Conservation (phyloP, 2,888 invertebrate species). For the Lapara coniferarum region DNA sequence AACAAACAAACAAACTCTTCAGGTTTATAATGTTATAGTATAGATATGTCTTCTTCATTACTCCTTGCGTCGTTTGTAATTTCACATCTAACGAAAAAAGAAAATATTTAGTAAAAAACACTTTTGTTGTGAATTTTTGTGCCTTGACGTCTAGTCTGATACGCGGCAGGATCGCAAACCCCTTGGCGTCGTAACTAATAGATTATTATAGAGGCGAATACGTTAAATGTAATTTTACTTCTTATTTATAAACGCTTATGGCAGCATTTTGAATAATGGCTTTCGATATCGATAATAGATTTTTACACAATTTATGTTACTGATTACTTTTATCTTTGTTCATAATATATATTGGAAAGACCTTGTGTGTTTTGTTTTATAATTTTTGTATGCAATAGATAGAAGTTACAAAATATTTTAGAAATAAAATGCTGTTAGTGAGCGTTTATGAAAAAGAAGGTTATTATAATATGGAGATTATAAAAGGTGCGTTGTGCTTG, state of each 20-base stretch:
- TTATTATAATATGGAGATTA: background rate
- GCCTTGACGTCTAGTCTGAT: constrained; percentile 72
- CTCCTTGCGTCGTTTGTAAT: background rate
- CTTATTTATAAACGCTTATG: background rate
- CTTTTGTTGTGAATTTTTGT: constrained; percentile 58
- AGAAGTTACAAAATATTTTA: background rate
- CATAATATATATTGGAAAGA: too few relatives aligned
- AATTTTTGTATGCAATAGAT: too few relatives aligned
- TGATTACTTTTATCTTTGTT: too few relatives aligned
- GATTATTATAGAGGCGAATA: constrained; percentile 38
- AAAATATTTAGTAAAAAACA: constrained; percentile 29
- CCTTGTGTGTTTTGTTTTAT: too few relatives aligned
- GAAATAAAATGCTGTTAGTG: background rate
- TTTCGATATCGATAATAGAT: too few relatives aligned
- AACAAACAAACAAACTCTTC: too few relatives aligned
- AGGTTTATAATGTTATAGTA: too few relatives aligned
- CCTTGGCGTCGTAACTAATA: constrained; percentile 60
- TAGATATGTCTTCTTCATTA: background rate
- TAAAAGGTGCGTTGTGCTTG: background rate
- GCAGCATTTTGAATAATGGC: too few relatives aligned
- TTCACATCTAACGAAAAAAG: background rate
- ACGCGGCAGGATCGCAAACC: constrained; percentile 52
- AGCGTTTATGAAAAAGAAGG: background rate
- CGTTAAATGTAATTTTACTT: constrained; percentile 32
- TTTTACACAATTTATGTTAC: too few relatives aligned